phyloP scores from a whole-genome alignment of 2,113 vertebrate genomes.

The Pelobates fuscus region DNA sequence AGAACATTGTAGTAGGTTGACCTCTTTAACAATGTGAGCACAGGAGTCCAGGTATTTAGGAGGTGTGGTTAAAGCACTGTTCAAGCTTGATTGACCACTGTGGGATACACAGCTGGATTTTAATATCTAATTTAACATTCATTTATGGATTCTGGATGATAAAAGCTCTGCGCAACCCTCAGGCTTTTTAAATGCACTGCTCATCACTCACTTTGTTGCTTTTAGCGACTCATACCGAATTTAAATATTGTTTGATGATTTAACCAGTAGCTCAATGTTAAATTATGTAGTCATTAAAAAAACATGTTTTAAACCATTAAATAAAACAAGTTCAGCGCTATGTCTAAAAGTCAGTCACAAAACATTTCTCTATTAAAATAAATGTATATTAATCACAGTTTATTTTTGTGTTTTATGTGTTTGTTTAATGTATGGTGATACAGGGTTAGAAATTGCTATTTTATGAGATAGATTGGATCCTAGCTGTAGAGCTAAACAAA shows the following conservation, averaged over 20 bases:
- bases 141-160: constrained; percentile 41
- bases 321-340: constrained; percentile 20
- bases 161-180: constrained; percentile 21
- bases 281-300: constrained; percentile 16
- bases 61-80: constrained; percentile 8
- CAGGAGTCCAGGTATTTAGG: background rate
- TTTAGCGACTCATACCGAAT: constrained; percentile 25
- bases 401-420: too few species aligned
- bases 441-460: too few species aligned
- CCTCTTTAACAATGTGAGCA: background rate
- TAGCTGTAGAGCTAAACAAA: too few species aligned
- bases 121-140: constrained; percentile 32
- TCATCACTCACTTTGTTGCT: constrained; percentile 24
- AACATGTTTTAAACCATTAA: constrained; percentile 8
- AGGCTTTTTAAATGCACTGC: constrained; percentile 19
- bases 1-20: constrained; percentile 21
- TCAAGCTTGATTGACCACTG: constrained; percentile 46
- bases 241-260: constrained; percentile 30
- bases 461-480: too few species aligned
- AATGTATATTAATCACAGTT: too few species aligned
- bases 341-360: too few species aligned
- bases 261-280: constrained; percentile 7
- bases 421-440: too few species aligned
- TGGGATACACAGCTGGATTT: constrained; percentile 27
- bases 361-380: too few species aligned